phyloP scores from a whole-genome alignment of 2,888 invertebrate species.

The Ochropleura plecta region DNA sequence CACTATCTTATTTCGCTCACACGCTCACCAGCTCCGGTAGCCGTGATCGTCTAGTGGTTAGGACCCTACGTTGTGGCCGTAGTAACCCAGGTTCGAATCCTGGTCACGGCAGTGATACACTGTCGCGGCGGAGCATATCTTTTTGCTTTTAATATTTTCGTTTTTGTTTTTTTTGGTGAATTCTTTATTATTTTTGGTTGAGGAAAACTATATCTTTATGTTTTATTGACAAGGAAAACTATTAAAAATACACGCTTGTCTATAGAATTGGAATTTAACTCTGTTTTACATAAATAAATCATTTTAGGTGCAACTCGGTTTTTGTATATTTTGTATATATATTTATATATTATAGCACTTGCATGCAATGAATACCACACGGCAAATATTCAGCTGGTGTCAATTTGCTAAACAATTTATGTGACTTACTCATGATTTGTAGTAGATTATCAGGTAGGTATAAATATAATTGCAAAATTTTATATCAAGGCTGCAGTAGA shows the following conservation, averaged over 20 bases:
- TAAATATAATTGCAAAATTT: not conserved
- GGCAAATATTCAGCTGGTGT: not conserved
- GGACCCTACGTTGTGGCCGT: constrained; percentile 94
- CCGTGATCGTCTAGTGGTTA: constrained; percentile 94
- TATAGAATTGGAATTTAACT: not conserved
- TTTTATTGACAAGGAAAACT: not conserved
- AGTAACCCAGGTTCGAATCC: constrained; percentile 94
- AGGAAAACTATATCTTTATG: not conserved
- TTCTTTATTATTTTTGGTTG: not conserved
- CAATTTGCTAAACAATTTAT: not conserved
- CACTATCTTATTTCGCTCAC: constrained; percentile 5
- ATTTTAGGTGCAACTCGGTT: not conserved
- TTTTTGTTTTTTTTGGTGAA: not conserved
- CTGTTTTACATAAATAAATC: not conserved
- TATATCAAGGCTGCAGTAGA: too few species aligned
- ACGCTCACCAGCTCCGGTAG: constrained; percentile 79
- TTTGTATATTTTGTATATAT: too few species aligned
- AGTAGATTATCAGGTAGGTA: not conserved
- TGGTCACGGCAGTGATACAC: constrained; percentile 82
- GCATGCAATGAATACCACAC: not conserved
- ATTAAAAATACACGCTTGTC: not conserved
- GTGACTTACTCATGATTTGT: not conserved
- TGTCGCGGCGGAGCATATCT: constrained; percentile 55
- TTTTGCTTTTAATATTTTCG: constrained; percentile 21
- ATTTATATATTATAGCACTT: too few species aligned